These are phyloP conservation scores for Cantharis rufa DNA, from an alignment of 2,888 invertebrate species.

Conservation along the genomic window DNA sequence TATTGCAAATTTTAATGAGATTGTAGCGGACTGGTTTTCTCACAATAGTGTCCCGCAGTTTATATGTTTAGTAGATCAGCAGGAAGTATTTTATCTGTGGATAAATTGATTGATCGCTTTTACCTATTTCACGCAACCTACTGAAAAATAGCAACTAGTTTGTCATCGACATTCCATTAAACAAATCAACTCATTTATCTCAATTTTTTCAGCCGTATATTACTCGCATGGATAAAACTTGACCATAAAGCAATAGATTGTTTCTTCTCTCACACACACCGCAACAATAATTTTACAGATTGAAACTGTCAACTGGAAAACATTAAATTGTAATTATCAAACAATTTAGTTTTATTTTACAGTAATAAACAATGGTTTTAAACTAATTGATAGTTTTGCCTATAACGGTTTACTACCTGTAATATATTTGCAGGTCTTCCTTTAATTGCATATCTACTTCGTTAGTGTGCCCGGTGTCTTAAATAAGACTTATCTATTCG, in stretches of 20 bases:
- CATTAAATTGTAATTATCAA: constrained; percentile 3
- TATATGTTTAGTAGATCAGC: constrained; percentile 47
- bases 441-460: not conserved
- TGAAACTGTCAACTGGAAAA: constrained; percentile 17
- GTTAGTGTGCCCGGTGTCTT: not conserved
- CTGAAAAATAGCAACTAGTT: not conserved
- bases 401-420: not conserved
- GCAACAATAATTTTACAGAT: constrained; percentile 41
- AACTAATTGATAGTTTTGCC: not conserved
- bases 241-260: constrained; percentile 44
- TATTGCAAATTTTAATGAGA: constrained; percentile 43
- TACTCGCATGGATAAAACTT: constrained; percentile 16
- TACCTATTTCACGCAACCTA: constrained; percentile 21
- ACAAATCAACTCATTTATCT: constrained; percentile 42
- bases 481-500: not conserved
- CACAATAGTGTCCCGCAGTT: constrained; percentile 45
- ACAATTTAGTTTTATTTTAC: not conserved
- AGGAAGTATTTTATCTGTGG: constrained; percentile 45
- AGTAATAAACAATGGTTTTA: not conserved
- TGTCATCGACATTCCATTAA: not conserved
- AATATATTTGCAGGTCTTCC: not conserved
- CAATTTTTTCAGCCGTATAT: constrained; percentile 29
- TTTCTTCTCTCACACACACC: constrained; percentile 38
- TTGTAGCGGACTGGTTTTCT: constrained; percentile 42
- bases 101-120: constrained; percentile 40